These are phyloP conservation scores for Amphiprion percula DNA, from an alignment of 2,113 vertebrate genomes.

Conservation along the genomic window DNA sequence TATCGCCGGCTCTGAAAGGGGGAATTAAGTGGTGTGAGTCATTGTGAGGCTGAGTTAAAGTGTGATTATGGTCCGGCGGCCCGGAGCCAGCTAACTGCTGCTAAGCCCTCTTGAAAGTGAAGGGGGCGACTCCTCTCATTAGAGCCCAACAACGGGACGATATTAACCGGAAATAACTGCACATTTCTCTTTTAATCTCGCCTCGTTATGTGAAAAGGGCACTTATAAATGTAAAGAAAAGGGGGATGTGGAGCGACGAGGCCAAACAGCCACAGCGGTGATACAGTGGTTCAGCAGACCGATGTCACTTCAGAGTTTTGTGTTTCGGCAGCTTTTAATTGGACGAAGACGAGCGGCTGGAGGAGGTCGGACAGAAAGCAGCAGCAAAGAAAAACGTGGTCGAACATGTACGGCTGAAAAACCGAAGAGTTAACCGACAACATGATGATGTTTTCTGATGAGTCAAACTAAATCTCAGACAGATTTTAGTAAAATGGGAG, in stretches of 20 bases:
- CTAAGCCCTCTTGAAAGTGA: constrained; percentile 79
- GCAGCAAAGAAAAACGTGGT: too few species aligned
- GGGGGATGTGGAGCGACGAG: not conserved
- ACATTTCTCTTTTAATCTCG: constrained; percentile 61
- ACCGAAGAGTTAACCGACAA: too few species aligned
- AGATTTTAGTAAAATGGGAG: too few species aligned
- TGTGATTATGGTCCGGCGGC: constrained; percentile 82
- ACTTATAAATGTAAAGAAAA: constrained; percentile 46
- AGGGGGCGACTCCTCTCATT: constrained; percentile 79
- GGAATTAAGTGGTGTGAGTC: constrained; percentile 81
- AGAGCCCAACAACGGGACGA: constrained; percentile 62
- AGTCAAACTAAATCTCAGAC: too few species aligned
- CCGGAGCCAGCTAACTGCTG: constrained; percentile 81
- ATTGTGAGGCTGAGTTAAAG: constrained; percentile 83
- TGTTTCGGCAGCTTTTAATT: not conserved
- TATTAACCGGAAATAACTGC: constrained; percentile 74
- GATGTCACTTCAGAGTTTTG: constrained; percentile 1
- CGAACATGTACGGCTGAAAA: too few species aligned
- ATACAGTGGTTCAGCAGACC: constrained; percentile 14
- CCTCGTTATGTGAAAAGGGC: constrained; percentile 37
- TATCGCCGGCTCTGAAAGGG: constrained; percentile 76
- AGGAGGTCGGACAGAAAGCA: not conserved
- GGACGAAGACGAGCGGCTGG: constrained; percentile 43
- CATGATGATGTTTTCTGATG: too few species aligned
- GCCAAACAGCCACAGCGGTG: constrained; percentile 33